A percentile compares a stretch with the other conserved stretches of the same genome.
Conservation (phyloP, 2,113 vertebrate species). For the Steatornis caripensis region DNA sequence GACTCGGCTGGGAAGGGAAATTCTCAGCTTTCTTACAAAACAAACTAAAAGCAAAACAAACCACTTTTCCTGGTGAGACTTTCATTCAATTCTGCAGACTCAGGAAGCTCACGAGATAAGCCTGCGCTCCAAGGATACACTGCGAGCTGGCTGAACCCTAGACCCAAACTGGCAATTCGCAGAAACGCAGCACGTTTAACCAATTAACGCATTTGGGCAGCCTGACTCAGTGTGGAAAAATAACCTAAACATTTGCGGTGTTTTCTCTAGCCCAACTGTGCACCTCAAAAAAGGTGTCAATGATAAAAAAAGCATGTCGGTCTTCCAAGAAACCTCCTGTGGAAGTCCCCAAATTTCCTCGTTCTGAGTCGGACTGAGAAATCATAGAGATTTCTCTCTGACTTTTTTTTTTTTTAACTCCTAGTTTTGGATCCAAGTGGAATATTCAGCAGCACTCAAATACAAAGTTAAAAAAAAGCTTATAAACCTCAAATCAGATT, state of each 20-base stretch:
- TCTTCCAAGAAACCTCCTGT: not conserved
- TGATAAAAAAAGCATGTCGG: not conserved
- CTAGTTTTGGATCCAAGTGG: not conserved
- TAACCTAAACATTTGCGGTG: not conserved
- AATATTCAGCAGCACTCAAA: not conserved
- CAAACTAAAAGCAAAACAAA: slow-evolving; percentile 61
- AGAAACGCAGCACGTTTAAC: not conserved
- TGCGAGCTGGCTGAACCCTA: not conserved
- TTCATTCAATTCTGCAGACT: slow-evolving; percentile 63
- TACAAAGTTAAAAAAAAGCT: not conserved
- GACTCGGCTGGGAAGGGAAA: slow-evolving; percentile 58
- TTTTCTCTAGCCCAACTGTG: not conserved
- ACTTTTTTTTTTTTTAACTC: not conserved
- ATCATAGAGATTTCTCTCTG: not conserved
- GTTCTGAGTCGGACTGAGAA: not conserved
- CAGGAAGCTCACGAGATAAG: slow-evolving; percentile 61
- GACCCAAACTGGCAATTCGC: not conserved
- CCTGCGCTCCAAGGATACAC: not conserved
- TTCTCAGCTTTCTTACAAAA: slow-evolving; percentile 64
- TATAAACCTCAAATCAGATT: not conserved
- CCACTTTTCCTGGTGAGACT: slow-evolving; percentile 65
- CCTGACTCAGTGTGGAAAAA: not conserved
- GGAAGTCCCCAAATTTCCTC: not conserved
- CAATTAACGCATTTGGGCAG: not conserved
- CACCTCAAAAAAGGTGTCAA: not conserved